Evolutionary conservation across 2,888 invertebrate species (phyloP).

Genomic region (Tetrapedia diversipes): DNA sequence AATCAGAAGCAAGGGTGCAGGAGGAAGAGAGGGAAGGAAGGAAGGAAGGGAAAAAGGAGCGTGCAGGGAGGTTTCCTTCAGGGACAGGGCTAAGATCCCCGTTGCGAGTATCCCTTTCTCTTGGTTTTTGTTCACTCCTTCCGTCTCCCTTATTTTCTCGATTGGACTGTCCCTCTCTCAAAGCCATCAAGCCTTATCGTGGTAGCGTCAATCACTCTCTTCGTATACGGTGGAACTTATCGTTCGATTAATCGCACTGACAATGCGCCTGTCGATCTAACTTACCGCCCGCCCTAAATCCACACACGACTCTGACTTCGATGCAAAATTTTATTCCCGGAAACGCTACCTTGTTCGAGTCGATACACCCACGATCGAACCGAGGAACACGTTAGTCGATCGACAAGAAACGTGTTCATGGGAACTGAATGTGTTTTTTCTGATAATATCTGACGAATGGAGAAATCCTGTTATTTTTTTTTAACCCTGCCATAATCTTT

Average conservation of each 20-base stretch:
- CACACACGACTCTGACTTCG: slow-evolving; percentile 58
- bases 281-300: slow-evolving; percentile 63
- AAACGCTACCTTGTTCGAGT: slow-evolving; percentile 20
- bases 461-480: neutral
- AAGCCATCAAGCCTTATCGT: slow-evolving; percentile 75
- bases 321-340: slow-evolving; percentile 56
- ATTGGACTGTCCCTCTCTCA: slow-evolving; percentile 56
- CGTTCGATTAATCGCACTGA: slow-evolving; percentile 77
- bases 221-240: slow-evolving; percentile 73
- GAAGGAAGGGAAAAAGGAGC: slow-evolving; percentile 17
- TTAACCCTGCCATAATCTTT: too few species aligned
- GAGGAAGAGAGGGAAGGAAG: slow-evolving; percentile 2
- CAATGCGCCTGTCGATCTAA: slow-evolving; percentile 77
- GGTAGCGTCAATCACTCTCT: slow-evolving; percentile 75
- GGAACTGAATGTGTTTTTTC: neutral
- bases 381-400: neutral
- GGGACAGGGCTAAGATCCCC: slow-evolving; percentile 57
- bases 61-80: slow-evolving; percentile 47
- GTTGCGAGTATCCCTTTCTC: slow-evolving; percentile 52
- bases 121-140: slow-evolving; percentile 51
- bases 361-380: slow-evolving; percentile 2
- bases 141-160: slow-evolving; percentile 56
- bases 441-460: neutral
- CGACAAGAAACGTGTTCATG: too few species aligned
- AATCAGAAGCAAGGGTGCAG: slow-evolving; percentile 2